These are phyloP conservation scores for Coccyzus lansbergi DNA, from an alignment of 2,797 vertebrate species.

Conservation along the genomic window DNA sequence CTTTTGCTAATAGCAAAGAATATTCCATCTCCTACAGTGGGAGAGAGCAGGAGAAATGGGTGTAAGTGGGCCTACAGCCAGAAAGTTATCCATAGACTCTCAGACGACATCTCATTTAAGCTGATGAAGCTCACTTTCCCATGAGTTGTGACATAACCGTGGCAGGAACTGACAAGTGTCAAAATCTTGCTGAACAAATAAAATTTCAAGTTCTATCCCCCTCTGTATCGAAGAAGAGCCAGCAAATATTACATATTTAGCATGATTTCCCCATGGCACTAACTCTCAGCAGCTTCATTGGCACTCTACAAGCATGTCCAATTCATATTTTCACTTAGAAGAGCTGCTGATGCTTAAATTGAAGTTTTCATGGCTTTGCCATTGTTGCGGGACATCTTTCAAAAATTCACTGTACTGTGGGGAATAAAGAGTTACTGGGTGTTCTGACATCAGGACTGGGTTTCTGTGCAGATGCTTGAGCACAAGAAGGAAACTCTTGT, in stretches of 20 bases:
- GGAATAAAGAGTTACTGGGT: neutral
- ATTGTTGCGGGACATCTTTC: neutral
- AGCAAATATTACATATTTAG: constrained; percentile 36
- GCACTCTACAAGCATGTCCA: neutral
- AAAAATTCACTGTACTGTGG: neutral
- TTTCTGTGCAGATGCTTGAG: neutral
- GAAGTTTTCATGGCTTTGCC: neutral
- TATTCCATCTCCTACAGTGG: neutral
- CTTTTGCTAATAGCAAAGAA: neutral
- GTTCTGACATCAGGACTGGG: neutral
- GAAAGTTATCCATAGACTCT: constrained; percentile 44
- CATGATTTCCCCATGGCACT: neutral
- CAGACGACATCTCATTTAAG: constrained; percentile 28
- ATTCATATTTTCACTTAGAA: neutral
- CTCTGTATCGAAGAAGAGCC: neutral
- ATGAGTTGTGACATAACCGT: constrained; percentile 51
- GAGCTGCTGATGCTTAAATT: constrained; percentile 11
- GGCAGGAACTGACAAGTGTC: constrained; percentile 59
- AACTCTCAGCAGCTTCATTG: neutral
- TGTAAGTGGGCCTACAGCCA: constrained; percentile 22
- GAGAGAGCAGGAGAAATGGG: neutral
- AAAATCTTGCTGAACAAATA: constrained; percentile 52
- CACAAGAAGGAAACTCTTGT: neutral
- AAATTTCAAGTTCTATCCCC: constrained; percentile 18
- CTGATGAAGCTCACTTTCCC: constrained; percentile 52